phyloP scores from a whole-genome alignment of 2,888 invertebrate genomes.

The Idaea biselata region DNA sequence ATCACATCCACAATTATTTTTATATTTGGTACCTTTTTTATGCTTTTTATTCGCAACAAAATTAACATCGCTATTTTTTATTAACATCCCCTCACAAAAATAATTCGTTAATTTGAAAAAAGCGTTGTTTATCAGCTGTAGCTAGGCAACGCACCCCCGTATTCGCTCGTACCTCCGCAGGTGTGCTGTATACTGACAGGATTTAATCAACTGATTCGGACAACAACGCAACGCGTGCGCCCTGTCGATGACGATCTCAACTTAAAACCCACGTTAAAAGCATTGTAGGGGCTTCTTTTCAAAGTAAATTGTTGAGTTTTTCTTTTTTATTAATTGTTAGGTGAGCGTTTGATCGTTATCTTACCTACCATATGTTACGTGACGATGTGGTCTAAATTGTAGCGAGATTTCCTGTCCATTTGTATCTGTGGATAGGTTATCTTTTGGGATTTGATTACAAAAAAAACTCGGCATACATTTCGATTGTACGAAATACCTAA shows the following conservation, averaged over 20 bases:
- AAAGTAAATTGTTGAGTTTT: background rate
- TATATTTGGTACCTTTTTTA: too few species aligned
- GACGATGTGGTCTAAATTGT: too few species aligned
- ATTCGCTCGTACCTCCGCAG: slow-evolving; percentile 49
- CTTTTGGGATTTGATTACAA: too few species aligned
- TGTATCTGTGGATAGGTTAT: too few species aligned
- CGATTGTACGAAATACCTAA: too few species aligned
- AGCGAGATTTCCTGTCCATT: too few species aligned
- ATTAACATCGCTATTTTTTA: background rate
- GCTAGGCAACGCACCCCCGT: slow-evolving; percentile 55
- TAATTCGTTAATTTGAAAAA: slow-evolving; percentile 50
- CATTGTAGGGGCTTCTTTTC: slow-evolving; percentile 1
- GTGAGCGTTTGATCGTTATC: too few species aligned
- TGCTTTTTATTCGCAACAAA: background rate
- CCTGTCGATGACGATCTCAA: slow-evolving; percentile 37
- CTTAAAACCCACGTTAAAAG: background rate
- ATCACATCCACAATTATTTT: too few species aligned
- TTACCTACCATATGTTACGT: too few species aligned
- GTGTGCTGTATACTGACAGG: slow-evolving; percentile 58
- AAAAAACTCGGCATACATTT: too few species aligned
- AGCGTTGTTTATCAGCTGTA: slow-evolving; percentile 56
- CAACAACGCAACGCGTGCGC: slow-evolving; percentile 14
- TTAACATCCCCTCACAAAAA: slow-evolving; percentile 20
- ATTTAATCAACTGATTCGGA: slow-evolving; percentile 76
- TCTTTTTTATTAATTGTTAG: background rate